Percentiles rank a stretch among this genome's conserved stretches.
phyloP scores from a whole-genome alignment of 2,113 vertebrate species.

The Anseranas semipalmata region DNA sequence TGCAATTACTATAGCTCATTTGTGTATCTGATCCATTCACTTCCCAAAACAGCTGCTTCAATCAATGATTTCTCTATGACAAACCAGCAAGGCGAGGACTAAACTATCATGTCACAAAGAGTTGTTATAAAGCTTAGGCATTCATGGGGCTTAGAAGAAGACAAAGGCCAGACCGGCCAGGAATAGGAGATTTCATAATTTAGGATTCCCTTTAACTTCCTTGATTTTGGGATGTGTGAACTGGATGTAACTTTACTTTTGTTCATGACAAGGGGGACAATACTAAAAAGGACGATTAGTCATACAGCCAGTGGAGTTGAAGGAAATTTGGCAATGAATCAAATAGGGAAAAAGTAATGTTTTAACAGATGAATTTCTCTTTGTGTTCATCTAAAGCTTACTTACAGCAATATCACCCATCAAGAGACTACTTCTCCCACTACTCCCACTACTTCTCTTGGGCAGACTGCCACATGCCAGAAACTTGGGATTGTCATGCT shows the following conservation, averaged over 20 bases:
- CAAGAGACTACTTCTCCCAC: not conserved
- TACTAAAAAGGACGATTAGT: not conserved
- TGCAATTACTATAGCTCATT: not conserved
- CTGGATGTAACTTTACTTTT: not conserved
- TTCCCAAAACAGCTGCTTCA: not conserved
- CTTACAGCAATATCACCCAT: not conserved
- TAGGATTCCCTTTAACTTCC: not conserved
- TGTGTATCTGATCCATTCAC: not conserved
- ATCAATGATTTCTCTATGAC: not conserved
- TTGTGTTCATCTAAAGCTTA: conserved; percentile 15
- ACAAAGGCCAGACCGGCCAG: not conserved
- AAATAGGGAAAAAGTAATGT: not conserved
- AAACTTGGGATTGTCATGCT: not conserved
- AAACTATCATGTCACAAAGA: not conserved
- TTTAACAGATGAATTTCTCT: not conserved
- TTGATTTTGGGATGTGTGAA: not conserved
- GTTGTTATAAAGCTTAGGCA: not conserved
- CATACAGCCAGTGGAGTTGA: not conserved
- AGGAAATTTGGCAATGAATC: not conserved
- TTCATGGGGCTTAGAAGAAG: not conserved
- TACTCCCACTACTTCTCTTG: not conserved
- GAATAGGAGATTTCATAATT: not conserved
- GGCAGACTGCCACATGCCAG: not conserved
- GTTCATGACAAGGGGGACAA: not conserved
- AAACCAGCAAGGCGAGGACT: not conserved